Evolutionary conservation across 2,888 invertebrate species (phyloP), one percentile per base, ranked within the genome.

Genomic region (Molorchus minor): DNA sequence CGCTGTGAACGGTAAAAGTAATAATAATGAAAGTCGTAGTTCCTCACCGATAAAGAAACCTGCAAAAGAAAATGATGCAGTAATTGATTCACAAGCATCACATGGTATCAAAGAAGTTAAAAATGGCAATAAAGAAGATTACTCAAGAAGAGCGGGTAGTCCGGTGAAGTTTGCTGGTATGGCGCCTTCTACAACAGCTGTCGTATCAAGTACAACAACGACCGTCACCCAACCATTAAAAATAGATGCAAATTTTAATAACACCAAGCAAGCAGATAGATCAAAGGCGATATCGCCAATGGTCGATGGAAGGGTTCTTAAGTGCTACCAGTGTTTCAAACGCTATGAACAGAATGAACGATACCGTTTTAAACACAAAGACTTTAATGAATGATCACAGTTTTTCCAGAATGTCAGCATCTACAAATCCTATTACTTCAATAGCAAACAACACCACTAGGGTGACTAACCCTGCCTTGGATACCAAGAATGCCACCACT

Each of bases 341-440:
- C 36, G 81, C 81, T 16, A 79, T 81, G 53, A 80, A 80, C 64
- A 76, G 74, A 69, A 81, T 81, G 81, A 81, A 79, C 69, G 79
- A 80, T 56, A 78, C 79, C 3, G 80, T 80, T 45, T 61, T 81
- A 35, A 75, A 80, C 63, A 76, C 79, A 2, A 77, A 79, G 63
- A 79, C 81, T 15, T 58, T 80, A 29, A 77, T 80, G 57, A 78
- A 77, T 58, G 80, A 80, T 33, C 73, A 75, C 56, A 77, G 74
- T 40, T 61, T 72, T 64, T 45, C 72, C 56, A 65, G 66, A 45
- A 54, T 71, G 16, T 69, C 72, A n/a, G 71, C 73, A 30, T 68
- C 70, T n/a, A 68, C 72, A 4, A 70, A 62, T 19, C 59, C 71
- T 5, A 64, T 71, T 10, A 70, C 70, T 17, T 62, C 72, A 0